Evolutionary conservation across 2,797 vertebrate species (phyloP).

Genomic region (Megaceryle alcyon): DNA sequence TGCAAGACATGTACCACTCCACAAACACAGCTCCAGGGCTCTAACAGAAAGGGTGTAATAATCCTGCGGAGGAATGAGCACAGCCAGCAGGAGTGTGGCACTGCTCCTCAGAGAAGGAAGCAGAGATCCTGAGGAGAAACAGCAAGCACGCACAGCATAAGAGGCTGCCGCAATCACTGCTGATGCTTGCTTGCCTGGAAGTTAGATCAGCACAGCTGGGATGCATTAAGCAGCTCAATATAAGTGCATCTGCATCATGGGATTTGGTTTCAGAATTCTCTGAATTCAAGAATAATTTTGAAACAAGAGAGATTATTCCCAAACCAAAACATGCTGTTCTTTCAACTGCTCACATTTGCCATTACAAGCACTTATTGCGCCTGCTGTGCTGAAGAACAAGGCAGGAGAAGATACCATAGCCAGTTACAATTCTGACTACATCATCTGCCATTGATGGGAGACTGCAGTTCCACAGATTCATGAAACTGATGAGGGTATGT

Average conservation of each 20-base stretch:
- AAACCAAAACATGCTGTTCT: not conserved
- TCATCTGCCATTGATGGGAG: not conserved
- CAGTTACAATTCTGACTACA: not conserved
- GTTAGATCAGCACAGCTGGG: not conserved
- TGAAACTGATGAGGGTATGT: not conserved
- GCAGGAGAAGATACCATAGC: not conserved
- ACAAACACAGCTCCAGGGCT: not conserved
- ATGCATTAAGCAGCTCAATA: not conserved
- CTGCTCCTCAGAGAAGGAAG: not conserved
- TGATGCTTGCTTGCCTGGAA: not conserved
- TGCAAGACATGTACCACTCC: not conserved
- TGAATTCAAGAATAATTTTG: not conserved
- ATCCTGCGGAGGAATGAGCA: not conserved
- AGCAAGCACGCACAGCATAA: not conserved
- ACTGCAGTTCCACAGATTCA: not conserved
- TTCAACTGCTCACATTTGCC: not conserved
- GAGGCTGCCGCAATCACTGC: not conserved
- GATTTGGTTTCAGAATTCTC: not conserved
- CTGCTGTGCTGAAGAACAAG: not conserved
- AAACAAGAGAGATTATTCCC: not conserved
- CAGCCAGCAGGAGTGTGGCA: not conserved
- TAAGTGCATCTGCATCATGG: not conserved
- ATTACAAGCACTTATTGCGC: rapidly evolving
- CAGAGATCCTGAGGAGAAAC: not conserved
- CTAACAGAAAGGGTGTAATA: not conserved